Percentiles rank a stretch among this genome's conserved stretches.
phyloP scores from a whole-genome alignment of 2,888 invertebrate genomes.

The Alsophila aescularia region DNA sequence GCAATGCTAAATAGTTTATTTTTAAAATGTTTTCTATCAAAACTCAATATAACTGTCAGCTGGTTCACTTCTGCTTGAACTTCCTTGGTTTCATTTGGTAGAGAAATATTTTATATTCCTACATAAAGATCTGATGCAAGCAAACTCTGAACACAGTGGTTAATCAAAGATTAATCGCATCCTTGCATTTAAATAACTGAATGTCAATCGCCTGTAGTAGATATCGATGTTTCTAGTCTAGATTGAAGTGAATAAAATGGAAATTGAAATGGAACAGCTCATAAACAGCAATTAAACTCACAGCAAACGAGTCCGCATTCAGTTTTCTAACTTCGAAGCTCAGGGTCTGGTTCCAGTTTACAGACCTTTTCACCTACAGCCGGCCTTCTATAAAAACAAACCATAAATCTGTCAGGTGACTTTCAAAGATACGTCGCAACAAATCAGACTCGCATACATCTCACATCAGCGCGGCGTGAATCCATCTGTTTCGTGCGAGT shows the following conservation, averaged over 20 bases:
- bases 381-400: slow-evolving; percentile 41
- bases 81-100: too few species aligned
- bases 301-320: not conserved
- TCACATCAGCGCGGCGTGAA: slow-evolving; percentile 32
- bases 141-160: too few species aligned
- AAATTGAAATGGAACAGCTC: not conserved
- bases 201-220: too few species aligned
- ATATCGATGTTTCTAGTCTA: too few species aligned
- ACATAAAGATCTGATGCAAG: too few species aligned
- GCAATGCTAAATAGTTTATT: too few species aligned
- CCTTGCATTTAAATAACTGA: too few species aligned
- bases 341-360: not conserved
- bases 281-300: not conserved
- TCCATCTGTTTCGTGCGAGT: slow-evolving; percentile 45
- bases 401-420: slow-evolving; percentile 51
- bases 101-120: too few species aligned
- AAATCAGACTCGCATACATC: slow-evolving; percentile 40
- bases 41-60: too few species aligned
- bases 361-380: slow-evolving; percentile 19
- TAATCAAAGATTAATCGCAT: not conserved
- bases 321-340: slow-evolving; percentile 13
- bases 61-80: too few species aligned
- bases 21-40: too few species aligned
- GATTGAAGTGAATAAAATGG: too few species aligned
- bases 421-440: slow-evolving; percentile 50